Base-by-base conservation (phyloP, 1,140 invertebrate genomes). In the Ostrea denselamellosa region DNA sequence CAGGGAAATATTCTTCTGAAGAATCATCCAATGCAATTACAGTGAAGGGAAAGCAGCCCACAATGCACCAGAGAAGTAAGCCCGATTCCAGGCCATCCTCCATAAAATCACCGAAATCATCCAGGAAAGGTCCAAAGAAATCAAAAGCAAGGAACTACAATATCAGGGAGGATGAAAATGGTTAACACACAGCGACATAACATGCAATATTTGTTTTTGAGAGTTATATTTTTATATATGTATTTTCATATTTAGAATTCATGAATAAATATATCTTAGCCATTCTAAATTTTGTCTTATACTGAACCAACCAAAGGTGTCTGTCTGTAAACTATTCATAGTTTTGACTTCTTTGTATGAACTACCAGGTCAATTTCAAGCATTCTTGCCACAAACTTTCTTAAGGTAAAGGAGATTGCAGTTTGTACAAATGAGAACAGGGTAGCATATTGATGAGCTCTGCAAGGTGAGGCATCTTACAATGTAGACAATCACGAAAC, bases 131-230 rank as follows among this genome's bases (percentile, higher is more conserved):
- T 0, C 58, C 87, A 0, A 88, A 89, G 58, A 91, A 89, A 86
- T 83, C 90, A 19, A 85, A 89, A 71, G 34, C 91, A 12, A 88
- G 92, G 77, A 93, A 93, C 62, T 93, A 93, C 90, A 93, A 93
- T 83, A 28, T 87, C 7, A 92, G 86, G 88, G 90, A 93, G 87
- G 89, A 91, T 86, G 58, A 25, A 10, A 34, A 25, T 77, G 25
- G 68, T 44, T 77, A 77, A 25, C 68, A 25, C 9, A 34, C 9
- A 25, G 65, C 9, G 22, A 12, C 14, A 28, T 77, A 34, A 77
- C 28, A 28, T 71, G n/a, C 25, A 8, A 25, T 28, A 28, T 19
- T 19, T 62, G 14, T 62, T 7, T n/a, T 19, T 62, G 17, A 19
- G 19, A 62, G 14, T 62, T 62, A 62, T 17, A 19, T 62, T 62